A percentile compares a stretch with the other conserved stretches of the same genome.
Evolutionary conservation across 2,888 invertebrate genomes (phyloP).

Genomic region (Odontocolon sp.): DNA sequence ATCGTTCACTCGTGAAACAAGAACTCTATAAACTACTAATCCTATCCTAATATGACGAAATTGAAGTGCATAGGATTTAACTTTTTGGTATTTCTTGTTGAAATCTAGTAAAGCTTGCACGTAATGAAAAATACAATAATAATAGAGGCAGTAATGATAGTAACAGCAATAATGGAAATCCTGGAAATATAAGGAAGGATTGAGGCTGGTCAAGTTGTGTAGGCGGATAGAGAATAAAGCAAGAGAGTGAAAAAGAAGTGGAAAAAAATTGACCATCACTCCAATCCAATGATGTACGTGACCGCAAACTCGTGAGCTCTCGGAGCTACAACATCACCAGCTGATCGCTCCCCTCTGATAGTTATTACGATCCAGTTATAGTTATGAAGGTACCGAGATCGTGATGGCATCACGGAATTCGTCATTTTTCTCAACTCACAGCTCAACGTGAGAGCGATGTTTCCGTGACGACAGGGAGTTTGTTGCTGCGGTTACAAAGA

Average conservation of each 20-base stretch:
- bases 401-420: constrained; percentile 53
- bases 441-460: constrained; percentile 10
- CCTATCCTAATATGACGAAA: background rate
- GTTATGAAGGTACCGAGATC: constrained; percentile 44
- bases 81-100: constrained; percentile 7
- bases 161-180: constrained; percentile 67
- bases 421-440: constrained; percentile 28
- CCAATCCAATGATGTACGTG: constrained; percentile 60
- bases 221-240: constrained; percentile 11
- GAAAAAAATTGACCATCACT: constrained; percentile 53
- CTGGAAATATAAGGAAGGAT: constrained; percentile 48
- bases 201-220: background rate
- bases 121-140: constrained; percentile 30
- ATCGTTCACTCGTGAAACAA: no score
- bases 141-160: constrained; percentile 60
- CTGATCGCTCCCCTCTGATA: constrained; percentile 59
- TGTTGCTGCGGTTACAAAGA: background rate
- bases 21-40: constrained; percentile 28
- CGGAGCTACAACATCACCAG: constrained; percentile 27
- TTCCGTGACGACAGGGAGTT: constrained; percentile 12
- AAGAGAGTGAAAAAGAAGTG: constrained; percentile 20
- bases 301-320: constrained; percentile 64
- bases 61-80: constrained; percentile 1
- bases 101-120: constrained; percentile 25
- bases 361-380: constrained; percentile 62